These are phyloP conservation scores for Sinocyclocheilus grahami DNA, from an alignment of 2,113 vertebrate species.

Conservation along the genomic window DNA sequence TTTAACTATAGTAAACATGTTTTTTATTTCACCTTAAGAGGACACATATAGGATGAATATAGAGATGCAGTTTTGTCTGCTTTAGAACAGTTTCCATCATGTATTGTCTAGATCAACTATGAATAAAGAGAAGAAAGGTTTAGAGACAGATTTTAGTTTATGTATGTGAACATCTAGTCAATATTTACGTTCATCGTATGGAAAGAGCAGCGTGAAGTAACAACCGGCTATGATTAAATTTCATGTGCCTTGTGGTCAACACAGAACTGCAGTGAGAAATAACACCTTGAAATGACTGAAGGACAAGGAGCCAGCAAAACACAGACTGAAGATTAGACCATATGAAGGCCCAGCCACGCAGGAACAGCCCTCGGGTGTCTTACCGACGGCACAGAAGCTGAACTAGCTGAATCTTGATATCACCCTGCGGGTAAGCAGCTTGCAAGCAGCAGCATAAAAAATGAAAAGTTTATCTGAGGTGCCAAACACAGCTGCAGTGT, in stretches of 20 bases:
- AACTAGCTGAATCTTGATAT: slow-evolving; percentile 35
- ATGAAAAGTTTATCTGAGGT: slow-evolving; percentile 4
- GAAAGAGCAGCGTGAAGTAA: not conserved
- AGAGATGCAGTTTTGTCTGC: too few relatives aligned
- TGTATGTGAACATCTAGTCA: not conserved
- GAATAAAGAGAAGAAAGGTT: too few relatives aligned
- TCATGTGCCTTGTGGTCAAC: not conserved
- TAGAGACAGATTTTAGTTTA: too few relatives aligned
- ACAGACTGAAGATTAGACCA: not conserved
- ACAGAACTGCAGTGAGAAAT: not conserved
- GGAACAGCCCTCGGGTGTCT: not conserved
- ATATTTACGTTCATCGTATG: not conserved
- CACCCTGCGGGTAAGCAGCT: not conserved
- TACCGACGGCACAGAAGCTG: not conserved
- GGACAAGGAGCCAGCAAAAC: not conserved
- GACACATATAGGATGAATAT: too few relatives aligned
- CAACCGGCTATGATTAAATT: not conserved
- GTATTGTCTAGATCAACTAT: too few relatives aligned
- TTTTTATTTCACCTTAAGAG: too few relatives aligned
- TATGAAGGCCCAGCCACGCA: not conserved
- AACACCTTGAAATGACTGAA: slow-evolving; percentile 20
- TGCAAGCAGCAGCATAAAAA: slow-evolving; percentile 2
- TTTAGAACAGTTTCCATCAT: too few relatives aligned
- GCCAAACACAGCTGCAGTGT: not conserved
- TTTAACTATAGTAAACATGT: too few relatives aligned